These are phyloP conservation scores for Nezara viridula DNA, from an alignment of 2,888 invertebrate species.

Conservation along the genomic window DNA sequence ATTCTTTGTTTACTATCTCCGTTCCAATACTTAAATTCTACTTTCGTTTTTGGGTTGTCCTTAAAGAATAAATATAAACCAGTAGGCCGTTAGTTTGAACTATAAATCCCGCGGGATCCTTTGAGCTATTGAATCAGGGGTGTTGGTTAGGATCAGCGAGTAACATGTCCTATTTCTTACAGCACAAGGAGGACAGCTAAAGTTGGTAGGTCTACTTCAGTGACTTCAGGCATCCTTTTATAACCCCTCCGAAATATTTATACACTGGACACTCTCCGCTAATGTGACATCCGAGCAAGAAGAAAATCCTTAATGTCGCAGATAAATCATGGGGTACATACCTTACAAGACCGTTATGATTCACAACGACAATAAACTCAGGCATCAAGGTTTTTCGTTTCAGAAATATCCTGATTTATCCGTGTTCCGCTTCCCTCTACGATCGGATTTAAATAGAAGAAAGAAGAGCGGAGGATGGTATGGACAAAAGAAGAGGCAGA, in stretches of 20 bases:
- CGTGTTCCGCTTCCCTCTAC: neutral
- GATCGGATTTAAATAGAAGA: conserved; percentile 1
- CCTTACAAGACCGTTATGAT: conserved; percentile 37
- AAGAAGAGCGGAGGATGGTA: neutral
- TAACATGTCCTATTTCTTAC: neutral
- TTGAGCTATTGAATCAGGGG: neutral
- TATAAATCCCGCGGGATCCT: neutral
- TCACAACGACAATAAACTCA: conserved; percentile 6
- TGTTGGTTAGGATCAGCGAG: neutral
- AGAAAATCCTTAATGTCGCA: neutral
- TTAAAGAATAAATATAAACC: neutral
- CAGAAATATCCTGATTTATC: conserved; percentile 43
- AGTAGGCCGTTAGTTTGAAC: neutral
- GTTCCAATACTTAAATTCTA: no score
- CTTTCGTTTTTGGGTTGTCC: neutral
- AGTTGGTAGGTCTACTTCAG: neutral
- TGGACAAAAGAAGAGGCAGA: neutral
- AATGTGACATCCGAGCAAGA: neutral
- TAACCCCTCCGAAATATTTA: neutral
- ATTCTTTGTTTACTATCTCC: no score
- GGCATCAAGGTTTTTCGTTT: conserved; percentile 6
- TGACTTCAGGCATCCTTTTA: neutral
- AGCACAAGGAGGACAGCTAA: neutral
- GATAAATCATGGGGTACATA: conserved; percentile 20
- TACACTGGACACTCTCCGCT: neutral